Conservation (phyloP, 2,888 invertebrate species). For the Pilophorus perplexus region DNA sequence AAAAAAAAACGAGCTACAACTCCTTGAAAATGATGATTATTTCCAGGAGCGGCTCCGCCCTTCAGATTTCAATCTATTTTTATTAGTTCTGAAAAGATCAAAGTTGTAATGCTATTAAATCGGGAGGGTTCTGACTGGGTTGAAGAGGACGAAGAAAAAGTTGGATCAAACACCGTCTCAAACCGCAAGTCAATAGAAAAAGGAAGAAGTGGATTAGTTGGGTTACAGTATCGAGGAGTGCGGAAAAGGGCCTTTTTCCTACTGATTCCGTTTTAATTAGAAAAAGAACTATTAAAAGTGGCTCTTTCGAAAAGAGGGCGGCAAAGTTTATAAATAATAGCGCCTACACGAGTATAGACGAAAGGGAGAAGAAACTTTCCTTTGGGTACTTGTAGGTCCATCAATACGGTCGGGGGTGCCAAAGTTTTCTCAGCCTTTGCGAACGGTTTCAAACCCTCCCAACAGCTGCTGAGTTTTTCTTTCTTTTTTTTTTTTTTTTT, state of each 20-base stretch:
- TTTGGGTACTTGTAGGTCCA: background rate
- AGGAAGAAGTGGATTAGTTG: background rate
- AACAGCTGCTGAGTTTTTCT: too few relatives aligned
- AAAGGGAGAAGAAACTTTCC: background rate
- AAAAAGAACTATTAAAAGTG: background rate
- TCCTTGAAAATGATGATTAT: too few relatives aligned
- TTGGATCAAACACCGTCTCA: background rate
- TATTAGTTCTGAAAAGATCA: constrained; percentile 20
- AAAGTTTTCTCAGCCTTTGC: background rate
- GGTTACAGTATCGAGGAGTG: background rate
- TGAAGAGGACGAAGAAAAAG: background rate
- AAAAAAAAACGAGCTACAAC: too few relatives aligned
- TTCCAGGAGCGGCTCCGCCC: constrained; percentile 7
- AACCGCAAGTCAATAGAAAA: background rate
- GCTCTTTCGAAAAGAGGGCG: background rate
- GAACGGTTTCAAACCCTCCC: background rate
- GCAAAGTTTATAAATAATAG: background rate
- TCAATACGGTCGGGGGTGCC: background rate
- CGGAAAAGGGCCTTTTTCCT: background rate
- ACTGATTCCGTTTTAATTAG: background rate
- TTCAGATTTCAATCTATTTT: constrained; percentile 24
- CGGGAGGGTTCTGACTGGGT: background rate
- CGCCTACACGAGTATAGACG: background rate
- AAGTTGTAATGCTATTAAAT: constrained; percentile 27
- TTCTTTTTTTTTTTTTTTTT: too few relatives aligned